Evolutionary conservation across 2,113 vertebrate species (phyloP), one percentile per base, ranked within the genome.

Genomic region (Pseudorasbora parva): DNA sequence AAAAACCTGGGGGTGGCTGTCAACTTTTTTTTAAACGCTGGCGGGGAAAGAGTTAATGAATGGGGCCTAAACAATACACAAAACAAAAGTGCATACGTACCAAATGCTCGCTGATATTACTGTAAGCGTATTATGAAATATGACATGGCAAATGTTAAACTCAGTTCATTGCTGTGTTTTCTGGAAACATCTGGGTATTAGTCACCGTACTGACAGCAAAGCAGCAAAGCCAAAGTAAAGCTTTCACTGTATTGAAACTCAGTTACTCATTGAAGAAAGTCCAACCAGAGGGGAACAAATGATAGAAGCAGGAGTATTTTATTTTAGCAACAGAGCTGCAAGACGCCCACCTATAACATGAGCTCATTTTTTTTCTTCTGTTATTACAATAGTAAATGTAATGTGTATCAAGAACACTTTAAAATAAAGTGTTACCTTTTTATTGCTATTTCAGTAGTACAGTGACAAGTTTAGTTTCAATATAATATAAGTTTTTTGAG

Each of bases 201-300:
- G 25, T 74, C 72, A 74, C 37, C 72, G 51, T 51, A 25, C 72
- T 74, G 47, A 74, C 51, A 74, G 30, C 25, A 51, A 74, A 74
- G 25, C 25, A 74, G 37, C 8, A 19, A 30, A 74, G 72, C 72
- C 72, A 74, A 74, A 74, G 45, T 25, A 74, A 74, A 74, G 15
- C 25, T 23, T 19, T 7, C 15, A 30, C 72, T 74, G 19, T 54
- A 30, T 30, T 54, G 47, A 1, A 51, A 30, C 45, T 54, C 45
- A 30, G 37, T 74, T 51, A 51, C 47, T 51, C 72, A 21, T 27
- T 74, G 14, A 74, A 51, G 43, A 19, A 74, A 51, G 30, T 25
- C 8, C 25, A 51, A 54, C 23, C 23, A 30, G 47, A 74, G n/a
- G 17, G 72, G 47, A 30, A 74, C 27, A 51, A 19, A 51, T 73